Base-by-base conservation (phyloP, 2,797 vertebrate genomes). In the Tamandua tetradactyla region DNA sequence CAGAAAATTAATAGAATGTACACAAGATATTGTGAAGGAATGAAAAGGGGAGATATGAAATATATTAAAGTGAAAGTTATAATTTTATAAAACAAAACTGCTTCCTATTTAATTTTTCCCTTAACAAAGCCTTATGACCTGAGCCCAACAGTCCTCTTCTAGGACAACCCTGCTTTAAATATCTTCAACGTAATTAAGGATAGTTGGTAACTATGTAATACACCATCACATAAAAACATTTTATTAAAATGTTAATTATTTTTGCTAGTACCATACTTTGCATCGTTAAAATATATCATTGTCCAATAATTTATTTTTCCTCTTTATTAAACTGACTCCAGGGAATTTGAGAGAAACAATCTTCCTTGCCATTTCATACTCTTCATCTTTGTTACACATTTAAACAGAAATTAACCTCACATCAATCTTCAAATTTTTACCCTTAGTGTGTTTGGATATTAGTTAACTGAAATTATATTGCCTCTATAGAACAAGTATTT, bases 281-380 rank as follows among this genome's bases (percentile, higher is more conserved):
- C 5, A 47, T 49, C 79, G 25, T 8, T 83, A 61, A 78, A 64
- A 72, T 25, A 64, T 64, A 47, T 8, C 30, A 86, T 59, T 92
- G n/a, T 66, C 27, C 75, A 23, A 64, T 22, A 71, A 61, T n/a
- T 37, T 59, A 12, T 72, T 90, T 74, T 91, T 57, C 23, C 74
- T 20, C 9, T 66, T 71, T 75, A 89, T 95, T 83, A 52, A 72
- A 47, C 7, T 82, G 27, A 44, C 18, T 62, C 15, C 10, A 22
- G 71, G 35, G 14, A 84, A 92, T 76, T 84, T 71, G 55, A 66
- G 55, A 81, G n/a, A 93, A 86, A 80, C 64, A 79, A 80, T 71
- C 11, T 1, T 68, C 13, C 35, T 78, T 93, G 59, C 40, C 32
- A 57, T 71, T 1, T 83, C 52, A 69, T 1, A 59, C 22, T 90